phyloP scores from a whole-genome alignment of 2,888 invertebrate genomes.

The Ennomos erosarius region DNA sequence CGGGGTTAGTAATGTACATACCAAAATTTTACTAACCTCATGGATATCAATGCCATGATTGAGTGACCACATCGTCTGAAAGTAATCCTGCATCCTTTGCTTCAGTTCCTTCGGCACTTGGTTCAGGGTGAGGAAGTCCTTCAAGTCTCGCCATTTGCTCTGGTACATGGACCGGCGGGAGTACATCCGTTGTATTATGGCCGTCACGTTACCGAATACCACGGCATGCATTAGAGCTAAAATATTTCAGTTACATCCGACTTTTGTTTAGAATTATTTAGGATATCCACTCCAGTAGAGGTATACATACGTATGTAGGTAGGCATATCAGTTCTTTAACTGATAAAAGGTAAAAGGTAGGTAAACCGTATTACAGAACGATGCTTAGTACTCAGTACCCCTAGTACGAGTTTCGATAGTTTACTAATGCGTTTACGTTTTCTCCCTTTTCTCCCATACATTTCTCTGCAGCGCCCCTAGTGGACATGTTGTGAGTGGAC shows the following conservation, averaged over 20 bases:
- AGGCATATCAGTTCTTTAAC: too few species aligned
- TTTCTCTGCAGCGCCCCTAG: too few species aligned
- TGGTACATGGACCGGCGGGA: constrained; percentile 96
- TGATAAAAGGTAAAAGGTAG: too few species aligned
- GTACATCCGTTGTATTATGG: constrained; percentile 98
- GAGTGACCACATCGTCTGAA: constrained; percentile 99
- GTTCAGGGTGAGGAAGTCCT: constrained; percentile 97
- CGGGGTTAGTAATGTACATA: constrained; percentile 16
- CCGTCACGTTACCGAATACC: constrained; percentile 98
- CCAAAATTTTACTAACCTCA: constrained; percentile 87
- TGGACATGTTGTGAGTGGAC: too few species aligned
- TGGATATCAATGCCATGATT: constrained; percentile 98
- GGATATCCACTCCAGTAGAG: too few species aligned
- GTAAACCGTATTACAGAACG: too few species aligned
- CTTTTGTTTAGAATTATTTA: too few species aligned
- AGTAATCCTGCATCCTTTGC: constrained; percentile 98
- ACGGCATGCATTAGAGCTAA: constrained; percentile 98
- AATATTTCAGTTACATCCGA: constrained; percentile 27
- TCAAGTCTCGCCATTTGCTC: constrained; percentile 97
- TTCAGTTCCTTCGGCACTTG: constrained; percentile 98
- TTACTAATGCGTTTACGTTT: too few species aligned
- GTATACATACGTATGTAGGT: too few species aligned
- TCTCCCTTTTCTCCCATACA: too few species aligned
- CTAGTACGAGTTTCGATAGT: too few species aligned
- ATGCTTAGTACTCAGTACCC: too few species aligned